Percentiles rank a stretch among this genome's conserved stretches.
These are phyloP conservation scores for Petaurus breviceps DNA, from an alignment of 2,113 vertebrate genomes.

Conservation along the genomic window DNA sequence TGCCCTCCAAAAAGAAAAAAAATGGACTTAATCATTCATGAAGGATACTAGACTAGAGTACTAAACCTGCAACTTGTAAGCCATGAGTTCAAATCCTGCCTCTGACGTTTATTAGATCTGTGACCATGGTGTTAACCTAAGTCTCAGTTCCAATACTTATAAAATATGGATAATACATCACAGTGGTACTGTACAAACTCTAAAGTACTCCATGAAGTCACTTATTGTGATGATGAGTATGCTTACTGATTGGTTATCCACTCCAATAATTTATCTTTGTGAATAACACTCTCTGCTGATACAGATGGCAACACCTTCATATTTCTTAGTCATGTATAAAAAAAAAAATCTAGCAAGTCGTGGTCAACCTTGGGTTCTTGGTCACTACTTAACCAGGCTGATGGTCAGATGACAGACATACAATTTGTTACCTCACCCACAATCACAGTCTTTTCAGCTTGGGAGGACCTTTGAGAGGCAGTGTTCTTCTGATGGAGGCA, in stretches of 20 bases:
- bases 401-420: not conserved
- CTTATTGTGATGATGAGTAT: not conserved
- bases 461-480: not conserved
- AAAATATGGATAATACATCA: not conserved
- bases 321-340: not conserved
- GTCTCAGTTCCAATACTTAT: no score
- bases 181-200: not conserved
- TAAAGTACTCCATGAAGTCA: not conserved
- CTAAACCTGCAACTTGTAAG: not conserved
- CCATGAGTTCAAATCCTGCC: not conserved
- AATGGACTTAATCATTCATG: not conserved
- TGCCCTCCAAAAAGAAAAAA: no score
- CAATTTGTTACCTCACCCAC: not conserved
- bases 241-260: not conserved
- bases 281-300: not conserved
- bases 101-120: no score
- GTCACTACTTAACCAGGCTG: not conserved
- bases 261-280: not conserved
- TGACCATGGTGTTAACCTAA: no score
- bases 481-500: not conserved
- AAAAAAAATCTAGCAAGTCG: no score
- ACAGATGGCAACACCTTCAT: not conserved
- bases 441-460: not conserved
- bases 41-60: not conserved
- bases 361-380: not conserved